A percentile compares a stretch with the other conserved stretches of the same genome.
Conservation (phyloP, 1,140 invertebrate genomes). For the Venustaconcha ellipsiformis region DNA sequence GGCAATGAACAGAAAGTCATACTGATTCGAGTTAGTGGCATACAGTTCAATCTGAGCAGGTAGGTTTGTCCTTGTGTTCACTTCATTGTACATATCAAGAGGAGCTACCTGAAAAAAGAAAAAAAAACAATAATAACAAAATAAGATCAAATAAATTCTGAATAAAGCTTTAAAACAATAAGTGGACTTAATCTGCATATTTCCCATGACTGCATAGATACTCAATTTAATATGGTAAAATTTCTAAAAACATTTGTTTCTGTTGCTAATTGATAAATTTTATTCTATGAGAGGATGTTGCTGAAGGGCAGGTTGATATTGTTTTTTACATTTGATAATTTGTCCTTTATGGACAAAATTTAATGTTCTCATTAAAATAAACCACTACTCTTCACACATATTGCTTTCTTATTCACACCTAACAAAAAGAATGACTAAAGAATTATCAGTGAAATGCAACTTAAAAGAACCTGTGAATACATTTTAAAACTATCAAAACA, state of each 20-base stretch:
- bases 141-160: too few relatives aligned
- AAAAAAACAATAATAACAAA: background rate
- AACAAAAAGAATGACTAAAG: too few relatives aligned
- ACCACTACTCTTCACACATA: too few relatives aligned
- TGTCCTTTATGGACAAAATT: too few relatives aligned
- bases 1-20: slow-evolving; percentile 70
- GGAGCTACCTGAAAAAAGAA: slow-evolving; percentile 64
- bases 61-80: slow-evolving; percentile 69
- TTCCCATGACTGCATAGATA: background rate
- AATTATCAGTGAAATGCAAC: too few relatives aligned
- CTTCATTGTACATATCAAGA: slow-evolving; percentile 68
- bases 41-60: slow-evolving; percentile 70
- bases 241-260: background rate
- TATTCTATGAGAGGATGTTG: too few relatives aligned
- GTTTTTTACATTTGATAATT: too few relatives aligned
- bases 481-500: slow-evolving; percentile 8
- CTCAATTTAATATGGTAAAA: background rate
- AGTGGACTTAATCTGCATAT: background rate
- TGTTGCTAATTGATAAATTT: too few relatives aligned
- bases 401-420: too few relatives aligned
- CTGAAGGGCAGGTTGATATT: too few relatives aligned
- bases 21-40: slow-evolving; percentile 62
- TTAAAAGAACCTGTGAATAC: slow-evolving; percentile 65
- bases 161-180: too few relatives aligned
- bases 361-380: too few relatives aligned